Conservation (phyloP, 2,113 vertebrate genomes). For the Gallinago paraguaiae region DNA sequence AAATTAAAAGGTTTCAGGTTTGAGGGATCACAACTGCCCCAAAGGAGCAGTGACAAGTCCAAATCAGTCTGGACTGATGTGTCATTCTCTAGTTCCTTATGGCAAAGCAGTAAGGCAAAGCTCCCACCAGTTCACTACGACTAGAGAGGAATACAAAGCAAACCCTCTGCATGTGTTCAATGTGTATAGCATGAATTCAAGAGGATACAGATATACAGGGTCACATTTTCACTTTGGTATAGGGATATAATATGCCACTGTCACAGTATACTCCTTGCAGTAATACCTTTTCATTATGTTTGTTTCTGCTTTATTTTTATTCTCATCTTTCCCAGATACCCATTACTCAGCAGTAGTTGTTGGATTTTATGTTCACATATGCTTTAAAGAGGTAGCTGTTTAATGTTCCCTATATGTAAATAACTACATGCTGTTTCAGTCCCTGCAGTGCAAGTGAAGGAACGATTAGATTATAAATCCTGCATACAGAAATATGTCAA, state of each 20-base stretch:
- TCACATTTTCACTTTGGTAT: background rate
- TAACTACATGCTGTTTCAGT: slow-evolving; percentile 31
- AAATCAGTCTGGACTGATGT: background rate
- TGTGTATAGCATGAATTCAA: background rate
- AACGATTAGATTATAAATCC: slow-evolving; percentile 28
- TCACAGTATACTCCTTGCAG: slow-evolving; percentile 5
- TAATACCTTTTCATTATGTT: background rate
- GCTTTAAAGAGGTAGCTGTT: slow-evolving; percentile 51
- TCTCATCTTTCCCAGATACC: background rate
- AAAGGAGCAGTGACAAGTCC: background rate
- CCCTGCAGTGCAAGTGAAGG: slow-evolving; percentile 9
- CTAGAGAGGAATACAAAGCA: background rate
- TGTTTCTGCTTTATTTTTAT: background rate
- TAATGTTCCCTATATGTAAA: slow-evolving; percentile 60
- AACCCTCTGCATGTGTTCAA: background rate
- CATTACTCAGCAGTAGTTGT: slow-evolving; percentile 15
- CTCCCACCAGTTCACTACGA: background rate
- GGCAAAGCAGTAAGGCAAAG: background rate
- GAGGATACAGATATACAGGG: background rate
- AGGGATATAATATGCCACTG: background rate
- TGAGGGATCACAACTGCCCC: background rate
- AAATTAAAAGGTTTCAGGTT: background rate
- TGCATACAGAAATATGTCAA: background rate
- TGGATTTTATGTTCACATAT: slow-evolving; percentile 33
- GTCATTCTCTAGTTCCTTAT: background rate